phyloP scores from a whole-genome alignment of 2,797 vertebrate species.

The Oreochromis grahami region DNA sequence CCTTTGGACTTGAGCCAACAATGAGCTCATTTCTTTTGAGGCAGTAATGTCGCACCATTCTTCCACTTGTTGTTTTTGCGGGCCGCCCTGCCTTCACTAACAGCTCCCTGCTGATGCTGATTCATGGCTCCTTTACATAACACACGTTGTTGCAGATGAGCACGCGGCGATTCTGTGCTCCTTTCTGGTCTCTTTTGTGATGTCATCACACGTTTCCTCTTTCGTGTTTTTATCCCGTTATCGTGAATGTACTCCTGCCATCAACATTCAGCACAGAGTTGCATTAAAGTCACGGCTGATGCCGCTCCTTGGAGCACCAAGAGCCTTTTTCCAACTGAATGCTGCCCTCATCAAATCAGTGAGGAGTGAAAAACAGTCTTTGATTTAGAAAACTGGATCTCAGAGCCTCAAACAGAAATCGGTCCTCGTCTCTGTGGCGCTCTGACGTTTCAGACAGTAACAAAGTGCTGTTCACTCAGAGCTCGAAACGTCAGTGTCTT shows the following conservation, averaged over 20 bases:
- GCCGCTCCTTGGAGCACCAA: neutral
- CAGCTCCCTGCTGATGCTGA: constrained; percentile 61
- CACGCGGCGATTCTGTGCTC: neutral
- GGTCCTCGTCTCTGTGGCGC: neutral
- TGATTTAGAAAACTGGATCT: neutral
- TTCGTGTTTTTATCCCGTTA: accelerated
- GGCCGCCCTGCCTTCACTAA: constrained; percentile 8
- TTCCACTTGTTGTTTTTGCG: constrained; percentile 61
- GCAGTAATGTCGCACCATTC: constrained; percentile 53
- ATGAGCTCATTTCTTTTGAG: constrained; percentile 75
- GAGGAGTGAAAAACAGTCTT: neutral
- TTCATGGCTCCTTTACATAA: constrained; percentile 73
- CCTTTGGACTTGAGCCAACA: constrained; percentile 72
- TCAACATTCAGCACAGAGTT: neutral
- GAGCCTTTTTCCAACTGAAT: accelerated
- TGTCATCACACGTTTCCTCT: neutral
- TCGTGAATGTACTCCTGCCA: neutral
- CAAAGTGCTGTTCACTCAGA: neutral
- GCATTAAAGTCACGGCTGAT: accelerated
- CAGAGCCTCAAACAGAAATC: neutral
- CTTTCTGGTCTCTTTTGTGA: neutral
- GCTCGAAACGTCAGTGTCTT: too few relatives aligned
- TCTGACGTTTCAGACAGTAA: neutral
- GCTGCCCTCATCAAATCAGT: accelerated
- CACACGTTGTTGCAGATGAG: constrained; percentile 37